Base-by-base conservation (phyloP, 2,113 vertebrate genomes). In the Heterotilapia buettikoferi region DNA sequence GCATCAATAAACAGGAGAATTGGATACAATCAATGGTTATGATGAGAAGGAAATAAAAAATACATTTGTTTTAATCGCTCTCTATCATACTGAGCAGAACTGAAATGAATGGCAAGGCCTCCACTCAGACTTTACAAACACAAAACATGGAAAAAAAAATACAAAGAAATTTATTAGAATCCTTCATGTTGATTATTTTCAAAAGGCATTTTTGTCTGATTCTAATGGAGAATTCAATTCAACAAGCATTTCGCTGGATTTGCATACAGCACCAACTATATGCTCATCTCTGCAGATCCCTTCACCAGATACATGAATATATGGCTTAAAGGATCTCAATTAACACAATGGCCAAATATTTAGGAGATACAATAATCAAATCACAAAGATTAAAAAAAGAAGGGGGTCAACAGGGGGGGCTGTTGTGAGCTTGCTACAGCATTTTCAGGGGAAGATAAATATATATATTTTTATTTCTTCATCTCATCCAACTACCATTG, bases 11-110 rank as follows among this genome's bases (percentile, higher is more conserved):
- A 96, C 95, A 96, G 90, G 94, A 96, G 93, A 93, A 93, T 95
- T 80, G 85, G 96, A 93, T 96, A 96, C 96, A 97, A 97, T 96
- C 95, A 97, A 96, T 92, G 94, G 92, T 97, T 97, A 97, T 97
- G 97, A 96, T 97, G 95, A 94, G 89, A 95, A 92, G 86, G 56
- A 93, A 96, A 97, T 96, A 93, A 97, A 96, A 97, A 97, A 97
- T 92, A 96, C 95, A 94, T 92, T 95, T 96, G 95, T 94, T 95
- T 94, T 95, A 95, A 94, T 92, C 94, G 93, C 92, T 93, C 91
- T 93, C 88, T 92, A 92, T 90, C 86, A 94, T 31, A 87, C 57
- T 95, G 96, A 97, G 92, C 93, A 89, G 89, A 79, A 89, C 68
- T 96, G 96, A 97, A 97, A 97, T 97, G 89, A 94, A 94, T 93